Evolutionary conservation across 2,113 vertebrate genomes (phyloP), one percentile per base, ranked within the genome.

Genomic region (Sorex araneus): DNA sequence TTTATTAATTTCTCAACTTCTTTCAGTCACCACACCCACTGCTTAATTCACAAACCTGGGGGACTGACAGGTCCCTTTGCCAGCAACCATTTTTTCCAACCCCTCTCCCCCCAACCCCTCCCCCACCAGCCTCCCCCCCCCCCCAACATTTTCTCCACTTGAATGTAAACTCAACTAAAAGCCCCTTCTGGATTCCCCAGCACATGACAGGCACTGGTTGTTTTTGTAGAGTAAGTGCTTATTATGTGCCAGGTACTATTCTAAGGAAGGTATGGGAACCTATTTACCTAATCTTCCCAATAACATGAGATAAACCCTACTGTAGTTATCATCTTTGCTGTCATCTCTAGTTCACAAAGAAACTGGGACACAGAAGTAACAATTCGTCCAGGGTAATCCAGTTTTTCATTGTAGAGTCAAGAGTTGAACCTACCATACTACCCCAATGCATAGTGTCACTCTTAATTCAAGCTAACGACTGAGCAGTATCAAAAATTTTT

Each of bases 311-410:
- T 16, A 70, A 69, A 23, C n/a, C 50, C 36, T 32, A 60, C 40
- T 7, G 19, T 30, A 28, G 21, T 54, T 43, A 82, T 69, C 60
- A 18, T 18, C 43, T 47, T 28, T 13, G 11, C 54, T 23, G 54
- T 75, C 78, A 45, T 73, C n/a, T 73, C 86, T 88, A 67, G 28
- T 70, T 78, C 66, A 79, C 60, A 15, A 83, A 92, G 85, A 95
- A 90, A 90, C 9, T 76, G 67, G 87, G n/a, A 30, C 82, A 54
- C 19, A 60, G 40, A 89, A 69, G 77, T 66, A 88, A 32, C 80
- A 66, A 94, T n/a, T 91, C 70, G 71, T 67, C 36, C 43, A 87
- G 80, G 64, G 91, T 87, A 66, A 71, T 79, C 6, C 78, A 93
- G 36, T 45, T 83, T 80, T 86, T 43, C 60, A 25, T 32, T 4